Percentiles rank a stretch among this genome's conserved stretches.
Evolutionary conservation across 2,797 vertebrate species (phyloP).

Genomic region (Halcyon leucocephala): DNA sequence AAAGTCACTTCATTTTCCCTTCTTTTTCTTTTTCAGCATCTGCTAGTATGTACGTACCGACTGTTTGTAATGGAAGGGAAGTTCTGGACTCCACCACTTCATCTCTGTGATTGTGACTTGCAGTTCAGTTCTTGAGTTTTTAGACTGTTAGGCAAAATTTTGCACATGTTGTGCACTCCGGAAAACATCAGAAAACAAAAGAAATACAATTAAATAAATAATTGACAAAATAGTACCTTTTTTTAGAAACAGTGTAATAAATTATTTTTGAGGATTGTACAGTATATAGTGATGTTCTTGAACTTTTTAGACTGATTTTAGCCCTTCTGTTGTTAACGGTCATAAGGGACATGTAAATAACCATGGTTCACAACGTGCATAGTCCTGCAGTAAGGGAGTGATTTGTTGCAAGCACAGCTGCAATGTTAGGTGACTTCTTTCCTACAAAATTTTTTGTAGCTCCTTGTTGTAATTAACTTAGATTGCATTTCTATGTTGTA

Average conservation of each 20-base stretch:
- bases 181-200: conserved; percentile 62
- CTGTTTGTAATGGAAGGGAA: conserved; percentile 96
- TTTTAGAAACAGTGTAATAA: conserved; percentile 97
- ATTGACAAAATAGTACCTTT: conserved; percentile 81
- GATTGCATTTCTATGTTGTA: conserved; percentile 96
- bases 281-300: conserved; percentile 96
- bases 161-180: conserved; percentile 80
- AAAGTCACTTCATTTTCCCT: neutral
- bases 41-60: conserved; percentile 91
- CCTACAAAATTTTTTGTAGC: conserved; percentile 92
- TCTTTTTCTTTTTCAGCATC: conserved; percentile 84
- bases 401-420: conserved; percentile 85
- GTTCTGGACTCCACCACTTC: conserved; percentile 98
- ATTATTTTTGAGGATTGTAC: conserved; percentile 99
- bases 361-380: conserved; percentile 81
- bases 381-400: conserved; percentile 83
- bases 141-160: conserved; percentile 90
- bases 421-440: conserved; percentile 91
- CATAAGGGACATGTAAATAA: conserved; percentile 90
- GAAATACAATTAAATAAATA: conserved; percentile 50
- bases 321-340: conserved; percentile 89
- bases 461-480: conserved; percentile 93
- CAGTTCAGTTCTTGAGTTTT: conserved; percentile 78
- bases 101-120: conserved; percentile 93
- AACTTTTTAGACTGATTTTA: conserved; percentile 94